These are phyloP conservation scores for Ambastaia sidthimunki DNA, from an alignment of 2,797 vertebrate genomes.

Conservation along the genomic window DNA sequence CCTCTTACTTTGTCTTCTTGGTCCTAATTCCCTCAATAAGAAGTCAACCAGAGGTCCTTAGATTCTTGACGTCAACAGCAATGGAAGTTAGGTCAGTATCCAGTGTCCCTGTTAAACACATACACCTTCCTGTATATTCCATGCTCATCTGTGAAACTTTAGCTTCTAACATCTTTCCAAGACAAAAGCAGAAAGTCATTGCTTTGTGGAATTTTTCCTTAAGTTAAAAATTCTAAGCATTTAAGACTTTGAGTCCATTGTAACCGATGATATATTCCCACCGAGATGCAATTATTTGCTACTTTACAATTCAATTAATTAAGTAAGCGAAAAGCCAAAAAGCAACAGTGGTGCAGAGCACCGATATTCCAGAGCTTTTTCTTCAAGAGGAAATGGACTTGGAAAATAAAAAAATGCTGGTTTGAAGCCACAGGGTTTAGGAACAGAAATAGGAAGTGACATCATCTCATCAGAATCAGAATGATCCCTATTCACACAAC, in stretches of 20 bases:
- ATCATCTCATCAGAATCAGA: not conserved
- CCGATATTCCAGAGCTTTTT: not conserved
- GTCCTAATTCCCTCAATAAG: constrained; percentile 30
- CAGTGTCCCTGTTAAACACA: constrained; percentile 72
- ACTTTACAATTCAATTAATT: constrained; percentile 27
- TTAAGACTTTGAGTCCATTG: constrained; percentile 53
- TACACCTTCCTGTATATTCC: constrained; percentile 67
- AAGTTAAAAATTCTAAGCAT: constrained; percentile 63
- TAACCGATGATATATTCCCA: constrained; percentile 48
- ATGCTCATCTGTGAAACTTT: constrained; percentile 60
- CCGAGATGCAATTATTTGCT: constrained; percentile 28
- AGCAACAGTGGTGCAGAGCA: not conserved
- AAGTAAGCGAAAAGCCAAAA: not conserved
- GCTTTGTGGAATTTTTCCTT: constrained; percentile 65
- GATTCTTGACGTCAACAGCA: constrained; percentile 42
- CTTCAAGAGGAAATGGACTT: not conserved
- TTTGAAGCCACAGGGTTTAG: not conserved
- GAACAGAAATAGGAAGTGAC: not conserved
- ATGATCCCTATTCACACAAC: not conserved
- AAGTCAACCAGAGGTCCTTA: constrained; percentile 53
- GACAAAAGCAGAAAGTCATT: constrained; percentile 57
- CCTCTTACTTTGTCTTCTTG: constrained; percentile 17
- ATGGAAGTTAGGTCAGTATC: constrained; percentile 52
- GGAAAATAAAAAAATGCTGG: not conserved
- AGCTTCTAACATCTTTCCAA: constrained; percentile 71